Conservation (phyloP, 2,113 vertebrate species). For the Clarias macrocephalus region DNA sequence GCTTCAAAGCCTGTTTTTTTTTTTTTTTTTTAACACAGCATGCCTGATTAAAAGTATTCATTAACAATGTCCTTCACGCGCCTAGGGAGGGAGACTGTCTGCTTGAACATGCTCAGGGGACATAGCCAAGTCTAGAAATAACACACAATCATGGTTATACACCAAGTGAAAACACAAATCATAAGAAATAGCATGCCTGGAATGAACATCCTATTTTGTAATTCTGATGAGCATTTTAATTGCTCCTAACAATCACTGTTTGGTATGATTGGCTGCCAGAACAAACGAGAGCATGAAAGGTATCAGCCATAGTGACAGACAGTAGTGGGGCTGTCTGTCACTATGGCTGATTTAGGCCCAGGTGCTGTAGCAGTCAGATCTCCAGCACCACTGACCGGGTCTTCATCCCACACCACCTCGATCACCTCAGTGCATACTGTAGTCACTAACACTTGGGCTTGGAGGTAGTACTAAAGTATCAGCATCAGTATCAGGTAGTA, state of each 20-base stretch:
- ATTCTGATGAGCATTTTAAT: slow-evolving; percentile 17
- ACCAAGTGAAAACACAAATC: not conserved
- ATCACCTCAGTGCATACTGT: slow-evolving; percentile 52
- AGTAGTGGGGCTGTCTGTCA: slow-evolving; percentile 25
- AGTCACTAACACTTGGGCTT: slow-evolving; percentile 58
- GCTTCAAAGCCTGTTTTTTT: not conserved
- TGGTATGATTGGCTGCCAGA: slow-evolving; percentile 28
- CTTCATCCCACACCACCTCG: too few relatives aligned
- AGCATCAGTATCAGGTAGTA: slow-evolving; percentile 54
- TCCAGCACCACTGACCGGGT: not conserved
- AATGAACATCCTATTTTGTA: not conserved
- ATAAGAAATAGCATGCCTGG: not conserved
- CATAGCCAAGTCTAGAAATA: not conserved
- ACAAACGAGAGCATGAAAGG: slow-evolving; percentile 32
- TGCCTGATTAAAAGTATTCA: not conserved
- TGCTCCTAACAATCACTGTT: slow-evolving; percentile 8
- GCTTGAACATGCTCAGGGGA: not conserved
- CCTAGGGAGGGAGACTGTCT: too few relatives aligned
- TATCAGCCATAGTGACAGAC: slow-evolving; percentile 48
- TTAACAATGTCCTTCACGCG: not conserved
- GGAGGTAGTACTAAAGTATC: slow-evolving; percentile 63
- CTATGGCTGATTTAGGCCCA: slow-evolving; percentile 6
- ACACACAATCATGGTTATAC: not conserved
- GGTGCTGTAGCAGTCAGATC: slow-evolving; percentile 2
- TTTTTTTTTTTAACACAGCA: not conserved